Evolutionary conservation across 2,888 invertebrate species (phyloP).

Genomic region (Tiliacea aurago): DNA sequence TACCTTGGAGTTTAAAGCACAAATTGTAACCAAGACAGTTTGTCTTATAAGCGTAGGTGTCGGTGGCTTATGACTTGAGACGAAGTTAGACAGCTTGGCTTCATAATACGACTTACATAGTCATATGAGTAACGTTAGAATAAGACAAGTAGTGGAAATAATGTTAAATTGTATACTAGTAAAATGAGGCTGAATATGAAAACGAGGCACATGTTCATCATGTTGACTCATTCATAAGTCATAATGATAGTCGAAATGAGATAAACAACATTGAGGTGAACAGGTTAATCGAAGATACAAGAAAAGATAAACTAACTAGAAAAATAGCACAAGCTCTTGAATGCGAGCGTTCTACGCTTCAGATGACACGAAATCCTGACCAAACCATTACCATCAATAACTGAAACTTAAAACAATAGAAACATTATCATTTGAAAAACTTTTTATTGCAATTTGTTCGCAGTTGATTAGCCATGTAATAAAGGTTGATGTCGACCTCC

Average conservation of each 20-base stretch:
- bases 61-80: background rate
- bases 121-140: background rate
- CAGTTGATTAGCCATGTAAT: constrained; percentile 87
- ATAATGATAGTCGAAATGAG: no score
- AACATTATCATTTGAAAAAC: constrained; percentile 40
- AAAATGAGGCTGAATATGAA: no score
- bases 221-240: no score
- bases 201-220: no score
- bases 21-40: background rate
- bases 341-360: constrained; percentile 6
- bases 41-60: background rate
- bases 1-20: constrained; percentile 10
- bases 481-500: constrained; percentile 80
- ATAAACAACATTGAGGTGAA: no score
- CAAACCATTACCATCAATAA: background rate
- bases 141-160: constrained; percentile 9
- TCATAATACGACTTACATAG: background rate
- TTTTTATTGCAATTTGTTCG: constrained; percentile 72
- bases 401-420: constrained; percentile 48
- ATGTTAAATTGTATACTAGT: no score
- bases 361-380: constrained; percentile 4
- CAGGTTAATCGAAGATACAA: no score
- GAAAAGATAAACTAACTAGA: background rate
- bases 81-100: constrained; percentile 32
- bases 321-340: background rate